Evolutionary conservation across 2,888 invertebrate genomes (phyloP).

Genomic region (Pyrrhia umbra): DNA sequence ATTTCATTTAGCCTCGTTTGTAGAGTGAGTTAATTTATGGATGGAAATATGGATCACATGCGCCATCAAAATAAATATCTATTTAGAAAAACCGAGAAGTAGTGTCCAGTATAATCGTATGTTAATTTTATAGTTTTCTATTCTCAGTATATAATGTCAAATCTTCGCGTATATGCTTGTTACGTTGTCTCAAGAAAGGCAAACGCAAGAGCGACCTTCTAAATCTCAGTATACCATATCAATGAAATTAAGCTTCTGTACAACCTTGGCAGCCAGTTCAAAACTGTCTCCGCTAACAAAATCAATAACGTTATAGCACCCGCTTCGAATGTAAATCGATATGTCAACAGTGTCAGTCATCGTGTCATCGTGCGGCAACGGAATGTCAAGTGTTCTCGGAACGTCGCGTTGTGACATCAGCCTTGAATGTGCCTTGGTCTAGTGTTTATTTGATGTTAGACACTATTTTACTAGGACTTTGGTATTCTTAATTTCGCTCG

Average conservation of each 20-base stretch:
- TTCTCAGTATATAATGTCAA: no score
- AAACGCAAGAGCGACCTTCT: no score
- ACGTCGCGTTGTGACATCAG: slow-evolving; percentile 15
- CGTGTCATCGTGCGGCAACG: slow-evolving; percentile 33
- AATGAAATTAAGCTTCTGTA: slow-evolving; percentile 1
- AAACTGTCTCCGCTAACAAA: slow-evolving; percentile 28
- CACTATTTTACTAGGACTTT: slow-evolving; percentile 3
- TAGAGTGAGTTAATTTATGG: no score
- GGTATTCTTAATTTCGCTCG: neutral
- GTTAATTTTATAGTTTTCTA: no score
- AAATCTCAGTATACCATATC: neutral
- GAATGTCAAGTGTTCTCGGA: slow-evolving; percentile 54
- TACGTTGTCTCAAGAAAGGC: no score
- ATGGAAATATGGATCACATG: no score
- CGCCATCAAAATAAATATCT: no score
- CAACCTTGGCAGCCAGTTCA: slow-evolving; percentile 1
- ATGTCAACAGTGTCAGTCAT: slow-evolving; percentile 46
- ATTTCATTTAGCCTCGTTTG: no score
- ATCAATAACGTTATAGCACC: slow-evolving; percentile 40
- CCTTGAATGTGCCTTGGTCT: slow-evolving; percentile 25
- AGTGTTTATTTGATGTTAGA: slow-evolving; percentile 21
- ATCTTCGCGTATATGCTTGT: no score
- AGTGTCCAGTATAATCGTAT: no score
- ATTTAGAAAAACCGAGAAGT: no score
- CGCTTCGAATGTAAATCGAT: slow-evolving; percentile 51